Evolutionary conservation across 2,888 invertebrate species (phyloP), one percentile per base, ranked within the genome.

Genomic region (Hydraecia micacea): DNA sequence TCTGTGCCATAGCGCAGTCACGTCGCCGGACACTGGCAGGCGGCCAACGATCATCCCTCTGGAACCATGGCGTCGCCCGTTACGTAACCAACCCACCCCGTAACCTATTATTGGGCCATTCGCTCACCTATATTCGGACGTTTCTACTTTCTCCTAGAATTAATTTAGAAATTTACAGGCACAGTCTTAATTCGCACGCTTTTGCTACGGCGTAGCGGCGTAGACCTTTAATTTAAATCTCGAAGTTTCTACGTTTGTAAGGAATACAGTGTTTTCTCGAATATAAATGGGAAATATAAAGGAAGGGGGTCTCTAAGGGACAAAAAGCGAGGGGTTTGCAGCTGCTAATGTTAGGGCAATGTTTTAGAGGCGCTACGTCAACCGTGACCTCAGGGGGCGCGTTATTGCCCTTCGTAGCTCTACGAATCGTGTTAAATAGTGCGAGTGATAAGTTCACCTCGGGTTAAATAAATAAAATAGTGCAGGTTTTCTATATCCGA

Each of bases 31-130:
- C 62, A 49, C 81, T 88, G 89, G 88, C 88, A 75, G 36, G 25
- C 32, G 62, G 85, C 86, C 89, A 86, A 65, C 65, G 52, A 75
- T 74, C 77, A 69, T 75, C 75, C 86, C 85, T 79, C 66, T 32
- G 74, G 76, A 75, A 75, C 77, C 79, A 72, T 7, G 52, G 68
- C 72, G 73, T 67, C 74, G 69, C 72, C 84, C 75, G 80, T 89
- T 88, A 88, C 86, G 85, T 73, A 89, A 88, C 79, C 80, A 65
- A 75, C 55, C 71, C 73, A 72, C 80, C 84, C 84, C 77, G 80
- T 84, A 84, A 87, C 83, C 83, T 73, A 88, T 88, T 89, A 89
- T 83, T 75, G 77, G 85, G 75, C 36, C 81, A 80, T 86, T 88
- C 79, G 62, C 83, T 85, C 83, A 81, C 83, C 82, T 84, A 80